These are phyloP conservation scores for Papilio glaucus DNA, from an alignment of 1,140 invertebrate genomes.

Conservation along the genomic window DNA sequence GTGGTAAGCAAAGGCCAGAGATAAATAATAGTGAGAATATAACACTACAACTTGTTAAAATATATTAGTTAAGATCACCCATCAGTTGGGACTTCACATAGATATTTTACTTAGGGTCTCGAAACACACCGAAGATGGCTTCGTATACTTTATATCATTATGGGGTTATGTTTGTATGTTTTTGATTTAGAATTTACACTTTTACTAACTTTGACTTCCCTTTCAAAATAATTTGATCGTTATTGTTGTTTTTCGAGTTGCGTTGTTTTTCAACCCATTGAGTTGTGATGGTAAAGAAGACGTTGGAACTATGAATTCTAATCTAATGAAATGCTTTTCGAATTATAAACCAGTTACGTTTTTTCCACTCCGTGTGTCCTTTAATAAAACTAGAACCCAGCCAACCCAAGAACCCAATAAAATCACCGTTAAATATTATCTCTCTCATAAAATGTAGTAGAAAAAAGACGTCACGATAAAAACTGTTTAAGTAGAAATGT, in stretches of 20 bases:
- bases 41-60: too few species aligned
- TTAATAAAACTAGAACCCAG: not conserved
- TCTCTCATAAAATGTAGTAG: slow-evolving; percentile 14
- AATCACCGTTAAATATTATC: slow-evolving; percentile 20
- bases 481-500: slow-evolving; percentile 21
- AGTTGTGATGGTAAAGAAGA: too few species aligned
- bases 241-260: not conserved
- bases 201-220: too few species aligned
- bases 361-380: not conserved
- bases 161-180: not conserved
- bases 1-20: too few species aligned
- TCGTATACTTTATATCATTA: not conserved
- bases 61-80: too few species aligned
- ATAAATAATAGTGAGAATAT: too few species aligned
- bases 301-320: too few species aligned
- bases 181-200: not conserved
- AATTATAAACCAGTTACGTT: not conserved
- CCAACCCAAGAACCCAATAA: slow-evolving; percentile 11
- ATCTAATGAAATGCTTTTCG: too few species aligned
- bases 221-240: not conserved
- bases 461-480: slow-evolving; percentile 10
- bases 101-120: not conserved
- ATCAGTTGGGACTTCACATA: not conserved
- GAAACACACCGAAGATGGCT: not conserved
- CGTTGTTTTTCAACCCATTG: too few species aligned